A percentile compares a stretch with the other conserved stretches of the same genome.
Evolutionary conservation across 1,140 invertebrate species (phyloP).

Genomic region (Drosophila kikkawai): DNA sequence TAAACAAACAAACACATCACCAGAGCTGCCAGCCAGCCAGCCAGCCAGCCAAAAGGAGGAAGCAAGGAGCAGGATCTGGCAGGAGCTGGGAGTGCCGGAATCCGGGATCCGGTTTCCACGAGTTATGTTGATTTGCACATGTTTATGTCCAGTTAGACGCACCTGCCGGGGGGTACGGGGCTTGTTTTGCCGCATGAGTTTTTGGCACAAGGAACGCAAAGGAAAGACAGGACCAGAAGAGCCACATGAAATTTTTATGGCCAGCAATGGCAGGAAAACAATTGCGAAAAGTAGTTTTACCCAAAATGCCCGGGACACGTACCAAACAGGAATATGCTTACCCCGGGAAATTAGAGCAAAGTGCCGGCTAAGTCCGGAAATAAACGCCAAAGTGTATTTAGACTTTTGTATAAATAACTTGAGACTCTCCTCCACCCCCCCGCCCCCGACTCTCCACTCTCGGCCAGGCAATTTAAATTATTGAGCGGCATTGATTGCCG

Average conservation of each 20-base stretch:
- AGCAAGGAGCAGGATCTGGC: not conserved
- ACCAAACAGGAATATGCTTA: conserved; percentile 63
- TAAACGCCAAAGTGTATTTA: conserved; percentile 53
- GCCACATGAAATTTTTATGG: conserved; percentile 63
- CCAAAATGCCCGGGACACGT: conserved; percentile 63
- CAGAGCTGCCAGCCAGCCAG: conserved; percentile 48
- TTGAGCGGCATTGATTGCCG: conserved; percentile 71
- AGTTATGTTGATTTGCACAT: conserved; percentile 83
- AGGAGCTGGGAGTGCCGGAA: conserved; percentile 6
- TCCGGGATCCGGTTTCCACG: conserved; percentile 32
- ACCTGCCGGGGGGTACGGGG: conserved; percentile 41
- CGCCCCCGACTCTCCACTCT: conserved; percentile 1
- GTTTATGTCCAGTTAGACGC: conserved; percentile 81
- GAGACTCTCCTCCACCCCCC: conserved; percentile 27
- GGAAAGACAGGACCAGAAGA: not conserved
- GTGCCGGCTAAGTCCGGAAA: conserved; percentile 44
- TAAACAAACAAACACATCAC: conserved; percentile 83
- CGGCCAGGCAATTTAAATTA: conserved; percentile 68
- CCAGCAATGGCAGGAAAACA: conserved; percentile 75
- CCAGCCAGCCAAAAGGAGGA: too few relatives aligned
- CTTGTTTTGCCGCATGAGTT: conserved; percentile 73
- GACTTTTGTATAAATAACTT: conserved; percentile 47
- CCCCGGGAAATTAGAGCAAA: conserved; percentile 74
- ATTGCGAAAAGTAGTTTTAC: conserved; percentile 81
- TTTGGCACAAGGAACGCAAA: conserved; percentile 56